Evolutionary conservation across 1,140 invertebrate genomes (phyloP).

Genomic region (Monomorium pharaonis): DNA sequence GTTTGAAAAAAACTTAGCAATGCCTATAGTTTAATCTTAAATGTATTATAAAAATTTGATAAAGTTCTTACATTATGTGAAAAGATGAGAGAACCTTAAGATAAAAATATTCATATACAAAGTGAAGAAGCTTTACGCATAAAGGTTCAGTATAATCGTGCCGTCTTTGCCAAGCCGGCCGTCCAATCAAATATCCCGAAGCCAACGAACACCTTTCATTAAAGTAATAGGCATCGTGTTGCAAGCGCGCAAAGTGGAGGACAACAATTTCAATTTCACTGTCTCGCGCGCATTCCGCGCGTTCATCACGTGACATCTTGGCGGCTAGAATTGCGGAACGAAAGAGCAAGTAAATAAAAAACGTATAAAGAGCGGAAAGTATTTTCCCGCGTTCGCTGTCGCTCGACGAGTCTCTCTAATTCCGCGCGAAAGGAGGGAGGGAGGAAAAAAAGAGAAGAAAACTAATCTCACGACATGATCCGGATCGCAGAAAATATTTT

Average conservation of each 20-base stretch:
- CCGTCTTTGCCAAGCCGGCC: not conserved
- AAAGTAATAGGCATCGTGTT: conserved; percentile 25
- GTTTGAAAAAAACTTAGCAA: too few species aligned
- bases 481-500: conserved; percentile 72
- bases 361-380: conserved; percentile 73
- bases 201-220: conserved; percentile 21
- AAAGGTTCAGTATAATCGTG: not conserved
- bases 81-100: not conserved
- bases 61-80: not conserved
- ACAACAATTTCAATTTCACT: conserved; percentile 53
- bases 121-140: not conserved
- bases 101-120: not conserved
- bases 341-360: conserved; percentile 64
- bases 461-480: conserved; percentile 68
- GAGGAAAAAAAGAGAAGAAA: not conserved
- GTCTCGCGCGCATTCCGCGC: not conserved
- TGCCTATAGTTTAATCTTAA: too few species aligned
- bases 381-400: conserved; percentile 72
- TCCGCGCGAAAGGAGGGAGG: conserved; percentile 22
- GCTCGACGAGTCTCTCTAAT: conserved; percentile 70
- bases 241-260: conserved; percentile 24
- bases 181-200: not conserved
- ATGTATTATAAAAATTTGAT: too few species aligned
- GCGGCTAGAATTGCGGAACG: conserved; percentile 47
- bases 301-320: not conserved